A percentile compares a stretch with the other conserved stretches of the same genome.
These are phyloP conservation scores for Lithobates sylvaticus DNA, from an alignment of 2,797 vertebrate species.

Conservation along the genomic window DNA sequence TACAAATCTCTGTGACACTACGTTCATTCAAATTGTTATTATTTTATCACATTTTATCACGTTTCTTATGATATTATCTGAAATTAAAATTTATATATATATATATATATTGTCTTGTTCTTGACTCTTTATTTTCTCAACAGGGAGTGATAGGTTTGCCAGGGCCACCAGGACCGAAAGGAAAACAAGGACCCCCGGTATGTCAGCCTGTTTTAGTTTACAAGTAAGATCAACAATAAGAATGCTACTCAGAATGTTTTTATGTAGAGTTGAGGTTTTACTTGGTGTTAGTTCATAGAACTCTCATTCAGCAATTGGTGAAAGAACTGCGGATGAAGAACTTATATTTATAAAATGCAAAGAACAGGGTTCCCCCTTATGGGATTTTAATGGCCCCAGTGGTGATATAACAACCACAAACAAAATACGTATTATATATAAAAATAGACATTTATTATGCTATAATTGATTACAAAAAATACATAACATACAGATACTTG, in stretches of 20 bases:
- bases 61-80: not conserved
- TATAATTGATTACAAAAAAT: no score
- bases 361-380: no score
- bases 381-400: no score
- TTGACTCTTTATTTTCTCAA: constrained; percentile 57
- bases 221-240: constrained; percentile 52
- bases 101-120: not conserved
- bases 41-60: no score
- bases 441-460: no score
- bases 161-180: constrained; percentile 84
- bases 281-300: not conserved
- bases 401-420: no score
- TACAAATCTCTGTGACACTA: no score
- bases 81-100: not conserved
- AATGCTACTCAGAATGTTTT: constrained; percentile 41
- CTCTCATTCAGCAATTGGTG: not conserved
- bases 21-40: no score
- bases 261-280: not conserved
- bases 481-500: no score
- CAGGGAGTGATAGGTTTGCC: constrained; percentile 83
- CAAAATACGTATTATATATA: no score
- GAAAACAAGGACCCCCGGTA: constrained; percentile 88
- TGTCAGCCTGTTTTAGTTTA: constrained; percentile 66
- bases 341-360: no score
- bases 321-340: no score